A percentile compares a stretch with the other conserved stretches of the same genome.
phyloP scores from a whole-genome alignment of 2,113 vertebrate species.

The Hemicordylus capensis region DNA sequence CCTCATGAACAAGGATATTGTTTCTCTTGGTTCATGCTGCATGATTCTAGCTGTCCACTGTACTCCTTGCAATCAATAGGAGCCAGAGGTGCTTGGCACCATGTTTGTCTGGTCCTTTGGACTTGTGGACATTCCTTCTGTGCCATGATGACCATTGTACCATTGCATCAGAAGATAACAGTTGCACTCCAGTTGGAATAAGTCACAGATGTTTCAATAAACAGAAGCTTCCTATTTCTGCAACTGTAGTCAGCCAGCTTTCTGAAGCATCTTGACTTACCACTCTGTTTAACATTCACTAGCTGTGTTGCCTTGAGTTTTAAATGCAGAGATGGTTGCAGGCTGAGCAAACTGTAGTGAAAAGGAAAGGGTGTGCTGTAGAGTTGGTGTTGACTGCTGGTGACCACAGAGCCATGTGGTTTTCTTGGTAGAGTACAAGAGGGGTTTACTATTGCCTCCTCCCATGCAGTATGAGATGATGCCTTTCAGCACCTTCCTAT shows the following conservation, averaged over 20 bases:
- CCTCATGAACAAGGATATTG: not conserved
- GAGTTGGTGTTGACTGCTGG: no score
- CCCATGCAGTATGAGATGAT: no score
- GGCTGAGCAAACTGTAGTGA: not conserved
- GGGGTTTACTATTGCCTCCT: no score
- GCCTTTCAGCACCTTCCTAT: no score
- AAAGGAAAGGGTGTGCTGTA: no score
- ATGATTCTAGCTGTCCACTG: not conserved
- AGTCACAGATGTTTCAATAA: not conserved
- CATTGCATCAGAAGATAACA: not conserved
- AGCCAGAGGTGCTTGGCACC: not conserved
- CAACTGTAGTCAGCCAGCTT: not conserved
- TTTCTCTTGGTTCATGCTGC: not conserved
- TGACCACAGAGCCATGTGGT: no score
- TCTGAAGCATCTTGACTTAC: not conserved
- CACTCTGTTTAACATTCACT: not conserved
- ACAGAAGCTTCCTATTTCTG: not conserved
- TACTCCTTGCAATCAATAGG: not conserved
- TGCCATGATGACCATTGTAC: constrained; percentile 4
- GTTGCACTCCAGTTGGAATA: not conserved
- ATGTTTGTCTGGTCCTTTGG: not conserved
- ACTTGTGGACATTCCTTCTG: not conserved
- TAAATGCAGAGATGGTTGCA: not conserved
- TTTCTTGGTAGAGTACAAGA: no score
- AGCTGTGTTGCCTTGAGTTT: not conserved